Evolutionary conservation across 2,113 vertebrate genomes (phyloP), one percentile per base, ranked within the genome.

Genomic region (Microcebus tavaratra): DNA sequence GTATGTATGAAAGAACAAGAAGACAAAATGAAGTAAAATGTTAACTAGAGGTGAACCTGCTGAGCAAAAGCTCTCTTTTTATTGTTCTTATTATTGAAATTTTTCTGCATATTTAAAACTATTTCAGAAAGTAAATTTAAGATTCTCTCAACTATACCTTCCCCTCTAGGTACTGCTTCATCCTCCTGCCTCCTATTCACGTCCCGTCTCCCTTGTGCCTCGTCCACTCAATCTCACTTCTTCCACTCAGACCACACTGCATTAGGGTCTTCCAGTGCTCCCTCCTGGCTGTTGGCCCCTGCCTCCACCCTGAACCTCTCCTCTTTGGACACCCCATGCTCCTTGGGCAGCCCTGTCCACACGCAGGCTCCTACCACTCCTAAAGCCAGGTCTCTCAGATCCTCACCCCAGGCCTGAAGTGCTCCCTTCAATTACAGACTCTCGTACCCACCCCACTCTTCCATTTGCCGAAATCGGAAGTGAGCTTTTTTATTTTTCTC

Each of bases 21-120:
- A 13, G 48, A 36, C 14, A 87, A 92, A 86, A 91, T 81, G 9
- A 93, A 81, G 39, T 39, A 67, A 50, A 95, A 73, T 68, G 42
- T 45, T 92, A 89, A 90, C 15, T 72, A 36, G 7, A 65, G 36
- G 34, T 87, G 17, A 88, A 67, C 79, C 50, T 88, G 25, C 42
- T 88, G 20, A 90, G 6, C 34, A 72, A 76, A 75, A 20, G 34
- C 8, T n/a, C 50, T 76, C 31, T 80, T 81, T 94, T 79, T 17
- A 72, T n/a, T 87, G 27, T 76, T 91, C 15, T n/a, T 67, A 91
- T 80, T 75, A 17, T 61, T 94, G 36, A 90, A 82, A 67, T 25
- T 34, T 81, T 95, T 92, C 53, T 94, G 31, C 55, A 79, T 78
- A 68, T 75, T 59, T 95, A 29, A 88, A 87, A 88, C 68, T 72